Percentiles rank a stretch among this genome's conserved stretches.
phyloP scores from a whole-genome alignment of 1,140 invertebrate genomes.

The Eubasilissa regina region DNA sequence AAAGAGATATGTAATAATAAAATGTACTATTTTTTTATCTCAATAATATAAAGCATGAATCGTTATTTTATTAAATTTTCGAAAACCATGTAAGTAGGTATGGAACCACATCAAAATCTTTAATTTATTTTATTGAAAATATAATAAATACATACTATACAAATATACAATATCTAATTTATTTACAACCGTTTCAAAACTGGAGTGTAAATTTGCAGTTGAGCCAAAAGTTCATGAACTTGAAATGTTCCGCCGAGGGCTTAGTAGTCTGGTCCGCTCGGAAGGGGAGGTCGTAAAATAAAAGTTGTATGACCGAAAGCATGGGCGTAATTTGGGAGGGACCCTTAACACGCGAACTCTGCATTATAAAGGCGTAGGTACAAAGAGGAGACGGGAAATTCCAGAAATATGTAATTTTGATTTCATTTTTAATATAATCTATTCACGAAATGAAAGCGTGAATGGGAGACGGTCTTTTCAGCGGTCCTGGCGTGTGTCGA shows the following conservation, averaged over 20 bases:
- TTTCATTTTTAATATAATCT: constrained; percentile 28
- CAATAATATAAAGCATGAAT: too few species aligned
- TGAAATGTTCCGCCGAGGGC: constrained; percentile 23
- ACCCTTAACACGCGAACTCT: not conserved
- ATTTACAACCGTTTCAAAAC: not conserved
- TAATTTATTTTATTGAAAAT: too few species aligned
- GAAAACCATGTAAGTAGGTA: too few species aligned
- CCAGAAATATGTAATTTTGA: constrained; percentile 34
- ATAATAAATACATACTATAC: too few species aligned
- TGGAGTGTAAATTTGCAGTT: not conserved
- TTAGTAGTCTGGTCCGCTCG: constrained; percentile 28
- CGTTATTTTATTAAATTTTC: too few species aligned
- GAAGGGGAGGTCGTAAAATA: constrained; percentile 17
- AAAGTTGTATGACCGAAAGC: constrained; percentile 18
- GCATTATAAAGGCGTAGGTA: constrained; percentile 9
- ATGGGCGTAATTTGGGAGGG: not conserved
- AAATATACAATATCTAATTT: too few species aligned
- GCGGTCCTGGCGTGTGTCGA: constrained; percentile 7
- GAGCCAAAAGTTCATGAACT: constrained; percentile 18
- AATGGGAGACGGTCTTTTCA: not conserved
- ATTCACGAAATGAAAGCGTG: constrained; percentile 1
- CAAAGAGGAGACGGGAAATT: not conserved
- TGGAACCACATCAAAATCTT: too few species aligned
- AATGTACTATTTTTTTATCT: too few species aligned
- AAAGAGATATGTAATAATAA: too few species aligned